Percentiles rank a stretch among this genome's conserved stretches.
phyloP scores from a whole-genome alignment of 2,113 vertebrate genomes.

The Pteropus alecto region DNA sequence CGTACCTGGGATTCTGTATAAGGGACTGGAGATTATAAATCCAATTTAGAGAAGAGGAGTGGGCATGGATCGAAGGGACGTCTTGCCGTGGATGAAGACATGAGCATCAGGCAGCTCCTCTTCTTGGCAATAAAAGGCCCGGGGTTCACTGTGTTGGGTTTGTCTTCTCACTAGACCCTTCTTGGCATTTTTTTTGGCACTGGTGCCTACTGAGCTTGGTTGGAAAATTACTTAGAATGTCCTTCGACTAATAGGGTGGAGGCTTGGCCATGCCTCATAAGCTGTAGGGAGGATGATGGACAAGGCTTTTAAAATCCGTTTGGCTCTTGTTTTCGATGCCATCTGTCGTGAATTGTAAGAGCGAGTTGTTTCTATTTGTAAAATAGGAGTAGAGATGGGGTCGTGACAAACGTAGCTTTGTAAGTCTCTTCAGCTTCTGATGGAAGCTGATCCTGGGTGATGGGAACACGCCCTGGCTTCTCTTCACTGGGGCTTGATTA shows the following conservation, averaged over 20 bases:
- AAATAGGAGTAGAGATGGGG: slow-evolving; percentile 28
- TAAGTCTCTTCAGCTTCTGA: neutral
- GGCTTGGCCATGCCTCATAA: slow-evolving; percentile 45
- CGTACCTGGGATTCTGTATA: slow-evolving; percentile 24
- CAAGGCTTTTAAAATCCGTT: slow-evolving; percentile 67
- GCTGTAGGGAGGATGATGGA: slow-evolving; percentile 67
- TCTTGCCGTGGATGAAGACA: neutral
- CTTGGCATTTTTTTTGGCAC: neutral
- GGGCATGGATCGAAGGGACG: slow-evolving; percentile 13
- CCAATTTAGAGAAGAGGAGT: slow-evolving; percentile 52
- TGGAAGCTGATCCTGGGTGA: neutral
- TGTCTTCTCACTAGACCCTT: neutral
- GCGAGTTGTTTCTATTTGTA: slow-evolving; percentile 62
- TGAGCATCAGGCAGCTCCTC: neutral
- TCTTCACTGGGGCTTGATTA: neutral
- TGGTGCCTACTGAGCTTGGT: neutral
- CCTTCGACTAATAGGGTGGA: slow-evolving; percentile 59
- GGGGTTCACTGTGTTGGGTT: neutral
- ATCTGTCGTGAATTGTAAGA: slow-evolving; percentile 55
- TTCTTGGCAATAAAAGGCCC: neutral
- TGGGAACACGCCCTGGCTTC: neutral
- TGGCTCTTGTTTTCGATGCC: slow-evolving; percentile 48
- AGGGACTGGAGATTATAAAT: slow-evolving; percentile 62
- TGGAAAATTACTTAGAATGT: slow-evolving; percentile 51
- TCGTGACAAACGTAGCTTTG: neutral